A percentile compares a stretch with the other conserved stretches of the same genome.
Evolutionary conservation across 2,113 vertebrate genomes (phyloP).

Genomic region (Malurus cyaneus): DNA sequence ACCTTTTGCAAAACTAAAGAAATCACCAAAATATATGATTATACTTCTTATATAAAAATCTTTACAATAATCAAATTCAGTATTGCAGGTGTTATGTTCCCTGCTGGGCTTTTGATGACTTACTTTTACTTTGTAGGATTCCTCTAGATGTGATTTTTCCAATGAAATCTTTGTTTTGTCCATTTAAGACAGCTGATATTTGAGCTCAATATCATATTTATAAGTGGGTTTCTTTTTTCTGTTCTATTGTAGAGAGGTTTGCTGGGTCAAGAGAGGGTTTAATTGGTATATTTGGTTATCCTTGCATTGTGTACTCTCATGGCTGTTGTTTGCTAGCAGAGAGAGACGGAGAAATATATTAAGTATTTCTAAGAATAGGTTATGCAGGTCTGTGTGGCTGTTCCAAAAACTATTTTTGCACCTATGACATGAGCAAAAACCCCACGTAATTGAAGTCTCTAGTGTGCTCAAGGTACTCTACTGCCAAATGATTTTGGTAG

Average conservation of each 20-base stretch:
- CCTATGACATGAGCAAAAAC: neutral
- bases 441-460: neutral
- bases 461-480: neutral
- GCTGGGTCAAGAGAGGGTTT: neutral
- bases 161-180: neutral
- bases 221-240: neutral
- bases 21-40: neutral
- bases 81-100: neutral
- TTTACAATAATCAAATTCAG: neutral
- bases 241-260: neutral
- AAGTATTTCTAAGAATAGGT: neutral
- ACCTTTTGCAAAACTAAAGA: neutral
- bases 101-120: neutral
- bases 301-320: neutral
- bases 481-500: neutral
- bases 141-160: neutral
- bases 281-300: neutral
- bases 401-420: neutral
- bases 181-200: neutral
- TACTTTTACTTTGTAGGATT: neutral
- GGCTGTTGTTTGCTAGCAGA: neutral
- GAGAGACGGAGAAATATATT: neutral
- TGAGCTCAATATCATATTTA: neutral
- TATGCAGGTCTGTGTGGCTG: neutral
- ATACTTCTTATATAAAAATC: neutral